phyloP scores from a whole-genome alignment of 2,888 invertebrate genomes.

The Teinopalpus imperialis region DNA sequence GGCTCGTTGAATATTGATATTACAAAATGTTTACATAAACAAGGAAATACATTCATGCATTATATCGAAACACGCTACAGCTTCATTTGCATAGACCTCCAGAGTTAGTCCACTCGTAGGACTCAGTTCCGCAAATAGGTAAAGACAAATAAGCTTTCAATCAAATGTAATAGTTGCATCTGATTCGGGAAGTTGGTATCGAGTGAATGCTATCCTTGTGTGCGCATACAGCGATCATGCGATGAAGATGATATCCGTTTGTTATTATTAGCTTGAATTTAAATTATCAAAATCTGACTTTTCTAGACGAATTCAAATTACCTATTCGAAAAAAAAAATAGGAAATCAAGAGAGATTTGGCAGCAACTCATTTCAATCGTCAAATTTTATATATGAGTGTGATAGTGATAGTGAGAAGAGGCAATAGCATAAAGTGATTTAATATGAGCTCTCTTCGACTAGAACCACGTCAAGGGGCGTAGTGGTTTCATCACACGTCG shows the following conservation, averaged over 20 bases:
- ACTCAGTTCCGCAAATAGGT: slow-evolving; percentile 52
- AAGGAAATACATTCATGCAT: slow-evolving; percentile 10
- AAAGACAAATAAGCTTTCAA: slow-evolving; percentile 24
- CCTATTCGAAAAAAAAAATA: no score
- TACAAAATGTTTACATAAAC: slow-evolving; percentile 14
- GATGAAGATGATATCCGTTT: no score
- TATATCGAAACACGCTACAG: slow-evolving; percentile 12
- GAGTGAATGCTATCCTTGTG: no score
- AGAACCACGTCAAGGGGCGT: slow-evolving; percentile 49
- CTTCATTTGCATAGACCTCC: slow-evolving; percentile 43
- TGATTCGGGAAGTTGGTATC: slow-evolving; percentile 5
- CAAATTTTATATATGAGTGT: no score
- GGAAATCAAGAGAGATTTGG: no score
- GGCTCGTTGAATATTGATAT: slow-evolving; percentile 4
- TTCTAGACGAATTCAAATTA: no score
- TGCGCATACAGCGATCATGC: no score
- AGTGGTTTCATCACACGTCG: slow-evolving; percentile 56
- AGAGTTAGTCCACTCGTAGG: slow-evolving; percentile 37
- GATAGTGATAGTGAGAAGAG: no score
- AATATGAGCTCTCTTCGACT: not conserved
- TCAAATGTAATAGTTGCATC: slow-evolving; percentile 34
- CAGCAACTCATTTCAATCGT: no score
- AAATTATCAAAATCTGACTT: no score
- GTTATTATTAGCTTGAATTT: no score
- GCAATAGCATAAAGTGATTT: not conserved